These are phyloP conservation scores for Rhorus exstirpatorius DNA, from an alignment of 2,888 invertebrate species.

Conservation along the genomic window DNA sequence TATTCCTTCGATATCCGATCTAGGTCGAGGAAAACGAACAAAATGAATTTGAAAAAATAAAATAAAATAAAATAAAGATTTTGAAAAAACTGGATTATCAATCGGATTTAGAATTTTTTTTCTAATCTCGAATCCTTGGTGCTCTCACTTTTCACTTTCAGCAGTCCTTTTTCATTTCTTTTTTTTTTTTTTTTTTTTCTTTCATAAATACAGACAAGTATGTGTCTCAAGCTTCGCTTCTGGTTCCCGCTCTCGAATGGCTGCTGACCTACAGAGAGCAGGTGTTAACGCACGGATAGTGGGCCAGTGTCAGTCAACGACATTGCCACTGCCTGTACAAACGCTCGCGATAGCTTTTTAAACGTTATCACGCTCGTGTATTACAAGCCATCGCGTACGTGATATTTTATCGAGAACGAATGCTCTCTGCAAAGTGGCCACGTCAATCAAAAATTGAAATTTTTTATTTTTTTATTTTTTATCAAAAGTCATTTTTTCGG, in stretches of 20 bases:
- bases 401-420: too few species aligned
- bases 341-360: slow-evolving; percentile 32
- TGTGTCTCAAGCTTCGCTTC: slow-evolving; percentile 37
- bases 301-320: slow-evolving; percentile 83
- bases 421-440: too few species aligned
- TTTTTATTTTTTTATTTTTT: too few species aligned
- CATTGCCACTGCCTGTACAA: slow-evolving; percentile 69
- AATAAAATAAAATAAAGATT: too few species aligned
- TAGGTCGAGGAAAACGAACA: too few species aligned
- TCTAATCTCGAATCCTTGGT: background rate
- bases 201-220: slow-evolving; percentile 4
- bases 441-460: too few species aligned
- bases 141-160: slow-evolving; percentile 79
- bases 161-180: slow-evolving; percentile 47
- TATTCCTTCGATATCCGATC: slow-evolving; percentile 24
- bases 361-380: too few species aligned
- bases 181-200: slow-evolving; percentile 22
- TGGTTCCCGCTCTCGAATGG: slow-evolving; percentile 61
- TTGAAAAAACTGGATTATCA: too few species aligned
- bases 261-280: slow-evolving; percentile 69
- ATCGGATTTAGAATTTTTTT: background rate
- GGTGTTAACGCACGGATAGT: slow-evolving; percentile 81
- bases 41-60: background rate
- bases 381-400: too few species aligned
- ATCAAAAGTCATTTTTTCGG: too few species aligned